These are phyloP conservation scores for Penaeus japonicus DNA, from an alignment of 1,140 invertebrate species.

Conservation along the genomic window DNA sequence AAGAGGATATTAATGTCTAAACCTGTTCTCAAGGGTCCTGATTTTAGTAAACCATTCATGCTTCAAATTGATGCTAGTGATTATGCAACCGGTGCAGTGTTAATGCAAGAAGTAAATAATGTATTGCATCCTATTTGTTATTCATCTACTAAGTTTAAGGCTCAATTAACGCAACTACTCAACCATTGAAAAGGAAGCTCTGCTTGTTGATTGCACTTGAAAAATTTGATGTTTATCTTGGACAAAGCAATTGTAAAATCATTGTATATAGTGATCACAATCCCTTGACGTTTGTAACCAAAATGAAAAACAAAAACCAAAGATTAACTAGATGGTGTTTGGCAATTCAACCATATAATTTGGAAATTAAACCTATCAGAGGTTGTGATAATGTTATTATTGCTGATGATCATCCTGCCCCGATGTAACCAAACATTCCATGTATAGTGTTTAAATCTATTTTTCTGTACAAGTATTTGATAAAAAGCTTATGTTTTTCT, in stretches of 20 bases:
- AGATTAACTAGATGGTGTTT: slow-evolving; percentile 17
- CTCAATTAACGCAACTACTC: background rate
- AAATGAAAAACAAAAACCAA: slow-evolving; percentile 16
- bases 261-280: too few species aligned
- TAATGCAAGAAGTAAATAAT: background rate
- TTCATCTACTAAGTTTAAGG: background rate
- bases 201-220: background rate
- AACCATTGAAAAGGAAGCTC: background rate
- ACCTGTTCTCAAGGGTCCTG: background rate
- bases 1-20: background rate
- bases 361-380: background rate
- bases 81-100: background rate
- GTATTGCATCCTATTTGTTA: background rate
- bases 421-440: too few species aligned
- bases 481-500: too few species aligned
- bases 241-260: too few species aligned
- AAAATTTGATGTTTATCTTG: slow-evolving; percentile 13
- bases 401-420: background rate
- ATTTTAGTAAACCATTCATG: background rate
- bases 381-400: background rate
- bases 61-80: background rate
- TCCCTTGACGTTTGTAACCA: too few species aligned
- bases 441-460: too few species aligned
- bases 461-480: too few species aligned
- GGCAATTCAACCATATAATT: slow-evolving; percentile 6